Evolutionary conservation across 2,113 vertebrate genomes (phyloP).

Genomic region (Semnornis frantzii): DNA sequence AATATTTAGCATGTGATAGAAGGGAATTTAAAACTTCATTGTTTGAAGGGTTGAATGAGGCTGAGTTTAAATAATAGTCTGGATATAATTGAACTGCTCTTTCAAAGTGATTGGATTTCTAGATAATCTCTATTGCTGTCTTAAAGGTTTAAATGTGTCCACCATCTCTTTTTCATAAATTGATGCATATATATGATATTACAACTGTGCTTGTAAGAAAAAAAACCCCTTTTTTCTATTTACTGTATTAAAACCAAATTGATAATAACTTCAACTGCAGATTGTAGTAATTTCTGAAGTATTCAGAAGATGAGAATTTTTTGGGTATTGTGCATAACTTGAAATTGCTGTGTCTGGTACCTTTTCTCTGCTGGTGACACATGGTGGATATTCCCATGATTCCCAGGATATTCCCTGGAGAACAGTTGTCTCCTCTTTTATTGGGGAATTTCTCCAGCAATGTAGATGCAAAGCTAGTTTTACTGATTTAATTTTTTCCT

Average conservation of each 20-base stretch:
- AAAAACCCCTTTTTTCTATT: not conserved
- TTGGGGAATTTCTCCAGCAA: not conserved
- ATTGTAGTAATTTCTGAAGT: not conserved
- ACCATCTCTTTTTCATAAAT: not conserved
- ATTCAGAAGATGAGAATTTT: not conserved
- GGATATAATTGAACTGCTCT: not conserved
- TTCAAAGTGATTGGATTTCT: constrained; percentile 15
- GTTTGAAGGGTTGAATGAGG: not conserved
- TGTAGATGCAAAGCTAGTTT: not conserved
- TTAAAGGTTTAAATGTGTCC: constrained; percentile 1
- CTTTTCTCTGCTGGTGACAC: not conserved
- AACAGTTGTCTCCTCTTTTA: not conserved
- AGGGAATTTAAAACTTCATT: not conserved
- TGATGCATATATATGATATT: not conserved
- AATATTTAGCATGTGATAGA: not conserved
- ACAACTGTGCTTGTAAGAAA: not conserved
- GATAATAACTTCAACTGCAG: not conserved
- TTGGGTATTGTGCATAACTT: not conserved
- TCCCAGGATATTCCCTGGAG: not conserved
- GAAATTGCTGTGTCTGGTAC: not conserved
- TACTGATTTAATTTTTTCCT: not conserved
- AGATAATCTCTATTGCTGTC: not conserved
- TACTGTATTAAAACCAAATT: not conserved
- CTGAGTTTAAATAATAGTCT: constrained; percentile 10
- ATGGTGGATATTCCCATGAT: not conserved